A percentile compares a stretch with the other conserved stretches of the same genome.
Conservation (phyloP, 2,888 invertebrate genomes). For the Myathropa florea region DNA sequence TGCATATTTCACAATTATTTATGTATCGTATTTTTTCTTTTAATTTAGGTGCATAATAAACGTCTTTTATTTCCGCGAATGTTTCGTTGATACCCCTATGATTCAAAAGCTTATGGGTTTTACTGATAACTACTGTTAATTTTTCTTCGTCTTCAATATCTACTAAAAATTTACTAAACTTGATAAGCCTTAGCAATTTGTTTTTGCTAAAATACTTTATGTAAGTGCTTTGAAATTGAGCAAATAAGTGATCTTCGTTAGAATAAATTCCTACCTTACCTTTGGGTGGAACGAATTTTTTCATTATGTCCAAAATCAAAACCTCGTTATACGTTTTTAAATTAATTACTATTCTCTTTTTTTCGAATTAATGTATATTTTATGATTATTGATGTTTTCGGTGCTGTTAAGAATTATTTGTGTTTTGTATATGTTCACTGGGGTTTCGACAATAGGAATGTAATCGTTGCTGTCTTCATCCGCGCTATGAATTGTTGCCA, state of each 20-base stretch:
- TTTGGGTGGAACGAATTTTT: slow-evolving; percentile 16
- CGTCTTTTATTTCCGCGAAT: slow-evolving; percentile 26
- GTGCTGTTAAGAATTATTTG: slow-evolving; percentile 35
- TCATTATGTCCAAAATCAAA: slow-evolving; percentile 22
- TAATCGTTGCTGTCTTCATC: slow-evolving; percentile 12
- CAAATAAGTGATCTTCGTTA: too few relatives aligned
- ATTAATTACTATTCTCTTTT: slow-evolving; percentile 30
- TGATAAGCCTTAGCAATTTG: slow-evolving; percentile 26
- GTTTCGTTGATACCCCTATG: slow-evolving; percentile 39
- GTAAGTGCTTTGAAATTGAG: too few relatives aligned
- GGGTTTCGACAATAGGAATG: neutral
- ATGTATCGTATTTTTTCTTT: slow-evolving; percentile 23
- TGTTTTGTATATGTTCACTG: slow-evolving; percentile 32
- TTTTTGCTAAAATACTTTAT: slow-evolving; percentile 34
- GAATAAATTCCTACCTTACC: slow-evolving; percentile 36
- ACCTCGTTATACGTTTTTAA: slow-evolving; percentile 12
- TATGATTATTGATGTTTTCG: slow-evolving; percentile 3
- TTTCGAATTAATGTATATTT: slow-evolving; percentile 1
- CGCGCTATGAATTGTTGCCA: neutral
- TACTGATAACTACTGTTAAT: neutral
- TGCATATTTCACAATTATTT: slow-evolving; percentile 39
- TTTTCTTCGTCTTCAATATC: slow-evolving; percentile 36
- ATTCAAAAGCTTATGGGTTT: slow-evolving; percentile 21
- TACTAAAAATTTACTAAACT: slow-evolving; percentile 22
- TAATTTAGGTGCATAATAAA: slow-evolving; percentile 31